Percentiles rank a stretch among this genome's conserved stretches.
phyloP scores from a whole-genome alignment of 2,888 invertebrate genomes.

The Pollenia labialis region DNA sequence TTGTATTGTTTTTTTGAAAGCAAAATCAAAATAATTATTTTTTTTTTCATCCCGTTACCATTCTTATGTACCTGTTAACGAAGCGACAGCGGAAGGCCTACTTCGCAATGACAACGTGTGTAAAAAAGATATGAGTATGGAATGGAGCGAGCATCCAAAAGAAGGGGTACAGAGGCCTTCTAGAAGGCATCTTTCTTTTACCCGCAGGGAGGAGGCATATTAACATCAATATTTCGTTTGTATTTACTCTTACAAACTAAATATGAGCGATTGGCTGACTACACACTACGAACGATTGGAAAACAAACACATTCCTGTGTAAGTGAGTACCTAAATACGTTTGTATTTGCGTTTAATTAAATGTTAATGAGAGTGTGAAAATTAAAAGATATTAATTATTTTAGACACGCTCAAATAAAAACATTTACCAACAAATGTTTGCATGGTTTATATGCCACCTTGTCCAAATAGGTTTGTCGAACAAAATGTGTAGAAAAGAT shows the following conservation, averaged over 20 bases:
- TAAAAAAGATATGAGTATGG: no score
- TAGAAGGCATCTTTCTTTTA: no score
- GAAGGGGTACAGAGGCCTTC: no score
- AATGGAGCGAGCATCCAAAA: no score
- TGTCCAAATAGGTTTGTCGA: background rate
- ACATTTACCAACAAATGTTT: conserved; percentile 4
- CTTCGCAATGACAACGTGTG: no score
- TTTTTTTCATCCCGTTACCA: no score
- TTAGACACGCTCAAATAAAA: conserved; percentile 2
- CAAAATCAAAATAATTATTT: no score
- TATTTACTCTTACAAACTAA: conserved; percentile 13
- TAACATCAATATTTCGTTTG: background rate
- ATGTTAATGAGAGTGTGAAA: conserved; percentile 46
- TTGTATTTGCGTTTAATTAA: conserved; percentile 22
- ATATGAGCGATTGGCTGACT: background rate
- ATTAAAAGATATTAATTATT: conserved; percentile 30
- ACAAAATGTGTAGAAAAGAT: background rate
- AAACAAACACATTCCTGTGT: background rate
- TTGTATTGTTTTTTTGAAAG: no score
- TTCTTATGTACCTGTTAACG: no score
- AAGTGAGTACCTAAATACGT: background rate
- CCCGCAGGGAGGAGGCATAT: background rate
- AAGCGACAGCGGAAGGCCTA: no score
- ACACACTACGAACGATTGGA: no score
- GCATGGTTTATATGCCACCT: background rate